phyloP scores from a whole-genome alignment of 1,140 invertebrate genomes.

The Trichonephila clavata region DNA sequence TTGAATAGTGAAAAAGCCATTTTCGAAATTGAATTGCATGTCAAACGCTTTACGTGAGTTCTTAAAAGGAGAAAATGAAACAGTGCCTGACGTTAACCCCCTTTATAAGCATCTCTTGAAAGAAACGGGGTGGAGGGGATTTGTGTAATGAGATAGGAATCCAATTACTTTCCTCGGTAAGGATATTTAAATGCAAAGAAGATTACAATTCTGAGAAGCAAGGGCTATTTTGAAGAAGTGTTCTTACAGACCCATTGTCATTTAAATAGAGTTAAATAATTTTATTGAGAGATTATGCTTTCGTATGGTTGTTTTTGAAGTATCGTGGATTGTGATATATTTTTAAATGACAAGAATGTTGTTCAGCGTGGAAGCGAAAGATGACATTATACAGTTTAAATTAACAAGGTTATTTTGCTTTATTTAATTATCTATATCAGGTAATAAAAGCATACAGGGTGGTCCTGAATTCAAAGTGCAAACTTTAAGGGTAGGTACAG shows the following conservation, averaged over 20 bases:
- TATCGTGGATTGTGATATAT: too few species aligned
- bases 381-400: too few species aligned
- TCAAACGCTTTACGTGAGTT: not conserved
- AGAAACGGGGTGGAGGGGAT: not conserved
- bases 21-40: constrained; percentile 10
- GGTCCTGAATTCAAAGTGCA: too few species aligned
- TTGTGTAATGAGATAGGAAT: not conserved
- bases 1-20: constrained; percentile 4
- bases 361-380: too few species aligned
- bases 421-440: too few species aligned
- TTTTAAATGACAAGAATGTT: too few species aligned
- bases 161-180: not conserved
- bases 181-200: not conserved
- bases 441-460: too few species aligned
- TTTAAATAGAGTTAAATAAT: not conserved
- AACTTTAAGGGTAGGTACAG: too few species aligned
- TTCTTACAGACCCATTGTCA: not conserved
- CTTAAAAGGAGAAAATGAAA: not conserved
- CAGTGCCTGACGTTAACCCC: not conserved
- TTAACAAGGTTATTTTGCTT: too few species aligned
- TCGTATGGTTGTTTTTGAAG: too few species aligned
- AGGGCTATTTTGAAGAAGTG: not conserved
- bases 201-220: not conserved
- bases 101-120: constrained; percentile 6
- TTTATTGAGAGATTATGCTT: too few species aligned